Conservation (phyloP, 2,888 invertebrate species). For the Mechanitis mazaeus region DNA sequence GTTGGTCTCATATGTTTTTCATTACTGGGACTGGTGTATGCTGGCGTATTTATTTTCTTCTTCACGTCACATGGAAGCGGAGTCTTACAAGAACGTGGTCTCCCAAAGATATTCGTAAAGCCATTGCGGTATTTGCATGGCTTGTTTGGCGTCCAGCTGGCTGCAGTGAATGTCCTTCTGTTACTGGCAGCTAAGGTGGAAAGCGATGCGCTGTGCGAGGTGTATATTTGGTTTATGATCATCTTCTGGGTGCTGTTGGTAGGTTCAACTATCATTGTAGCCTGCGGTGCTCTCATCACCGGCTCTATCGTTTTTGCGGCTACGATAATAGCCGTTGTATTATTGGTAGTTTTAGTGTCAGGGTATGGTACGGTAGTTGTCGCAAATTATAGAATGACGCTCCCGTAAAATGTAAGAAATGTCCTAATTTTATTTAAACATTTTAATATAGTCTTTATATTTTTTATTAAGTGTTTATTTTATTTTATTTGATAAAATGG, state of each 20-base stretch:
- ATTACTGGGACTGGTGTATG: slow-evolving; percentile 35
- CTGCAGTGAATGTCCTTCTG: slow-evolving; percentile 38
- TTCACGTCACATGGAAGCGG: slow-evolving; percentile 30
- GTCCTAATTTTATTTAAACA: neutral
- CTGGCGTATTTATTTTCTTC: slow-evolving; percentile 32
- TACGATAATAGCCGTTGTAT: slow-evolving; percentile 10
- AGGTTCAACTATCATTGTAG: slow-evolving; percentile 16
- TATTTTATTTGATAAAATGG: no score
- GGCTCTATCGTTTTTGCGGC: slow-evolving; percentile 21
- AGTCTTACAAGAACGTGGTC: slow-evolving; percentile 17
- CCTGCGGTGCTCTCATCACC: slow-evolving; percentile 21
- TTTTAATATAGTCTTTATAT: no score
- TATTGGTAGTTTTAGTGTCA: slow-evolving; percentile 25
- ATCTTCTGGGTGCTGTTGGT: slow-evolving; percentile 25
- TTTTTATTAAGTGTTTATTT: no score
- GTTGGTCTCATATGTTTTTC: slow-evolving; percentile 28
- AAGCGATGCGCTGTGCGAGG: slow-evolving; percentile 41
- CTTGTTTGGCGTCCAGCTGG: slow-evolving; percentile 37
- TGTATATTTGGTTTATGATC: slow-evolving; percentile 42
- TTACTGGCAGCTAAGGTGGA: slow-evolving; percentile 31
- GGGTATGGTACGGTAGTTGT: slow-evolving; percentile 40
- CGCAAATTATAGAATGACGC: slow-evolving; percentile 42
- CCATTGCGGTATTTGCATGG: slow-evolving; percentile 37
- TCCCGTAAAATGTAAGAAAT: slow-evolving; percentile 32
- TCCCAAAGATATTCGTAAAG: slow-evolving; percentile 17